phyloP scores from a whole-genome alignment of 2,888 invertebrate genomes.

The Leptinotarsa haldemani region DNA sequence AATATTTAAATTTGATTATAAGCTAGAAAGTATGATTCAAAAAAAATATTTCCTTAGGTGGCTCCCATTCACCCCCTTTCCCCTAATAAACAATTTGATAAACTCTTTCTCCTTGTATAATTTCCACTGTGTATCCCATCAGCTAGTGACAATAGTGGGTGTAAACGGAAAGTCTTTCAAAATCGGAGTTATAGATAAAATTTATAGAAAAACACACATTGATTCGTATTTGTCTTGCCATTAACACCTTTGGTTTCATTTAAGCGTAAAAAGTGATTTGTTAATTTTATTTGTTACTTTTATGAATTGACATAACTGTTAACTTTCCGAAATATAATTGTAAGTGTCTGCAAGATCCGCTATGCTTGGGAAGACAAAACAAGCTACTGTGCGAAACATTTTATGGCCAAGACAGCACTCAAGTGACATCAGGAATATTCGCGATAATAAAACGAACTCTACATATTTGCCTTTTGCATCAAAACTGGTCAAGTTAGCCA shows the following conservation, averaged over 20 bases:
- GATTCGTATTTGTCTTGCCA: neutral
- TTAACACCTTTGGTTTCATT: constrained; percentile 11
- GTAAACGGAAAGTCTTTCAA: neutral
- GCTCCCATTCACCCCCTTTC: no score
- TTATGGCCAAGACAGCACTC: no score
- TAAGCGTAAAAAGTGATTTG: neutral
- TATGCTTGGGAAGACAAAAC: neutral
- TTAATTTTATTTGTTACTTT: constrained; percentile 5
- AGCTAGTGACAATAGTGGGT: neutral
- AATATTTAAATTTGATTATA: no score
- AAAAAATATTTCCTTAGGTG: no score
- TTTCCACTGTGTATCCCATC: neutral
- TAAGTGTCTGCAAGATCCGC: neutral
- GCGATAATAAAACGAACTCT: no score
- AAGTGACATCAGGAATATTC: no score
- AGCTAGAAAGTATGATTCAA: no score
- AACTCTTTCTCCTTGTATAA: neutral
- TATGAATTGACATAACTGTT: constrained; percentile 10
- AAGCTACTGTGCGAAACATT: neutral
- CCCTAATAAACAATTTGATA: no score
- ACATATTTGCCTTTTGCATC: no score
- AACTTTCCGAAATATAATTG: neutral
- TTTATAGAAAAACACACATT: neutral
- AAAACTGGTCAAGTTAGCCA: no score
- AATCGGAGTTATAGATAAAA: neutral